A percentile compares a stretch with the other conserved stretches of the same genome.
Conservation (phyloP, 64 coral and sea anemone genomes). For the Stichodactyla mertensii region DNA sequence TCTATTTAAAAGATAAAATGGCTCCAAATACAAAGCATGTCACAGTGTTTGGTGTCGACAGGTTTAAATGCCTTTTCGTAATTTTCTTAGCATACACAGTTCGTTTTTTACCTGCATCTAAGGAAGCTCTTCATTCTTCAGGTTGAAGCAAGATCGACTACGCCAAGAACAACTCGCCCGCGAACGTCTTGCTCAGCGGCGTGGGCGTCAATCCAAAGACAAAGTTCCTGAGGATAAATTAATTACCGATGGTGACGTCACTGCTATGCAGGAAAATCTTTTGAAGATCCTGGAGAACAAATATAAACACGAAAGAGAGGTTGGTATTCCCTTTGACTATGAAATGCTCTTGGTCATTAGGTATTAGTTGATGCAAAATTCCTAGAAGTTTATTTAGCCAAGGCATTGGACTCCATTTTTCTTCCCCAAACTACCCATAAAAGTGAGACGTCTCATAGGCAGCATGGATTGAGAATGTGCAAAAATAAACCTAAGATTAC, state of each 20-base stretch:
- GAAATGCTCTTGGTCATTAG: not conserved
- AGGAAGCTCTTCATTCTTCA: not conserved
- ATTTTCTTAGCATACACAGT: too few species aligned
- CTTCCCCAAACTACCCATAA: too few species aligned
- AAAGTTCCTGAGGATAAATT: conserved; percentile 52
- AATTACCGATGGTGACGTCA: conserved; percentile 72
- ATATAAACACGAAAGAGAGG: conserved; percentile 73
- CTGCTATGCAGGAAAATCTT: conserved; percentile 61
- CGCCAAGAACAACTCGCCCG: conserved; percentile 76
- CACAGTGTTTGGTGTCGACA: too few species aligned
- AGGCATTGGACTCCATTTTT: too few species aligned
- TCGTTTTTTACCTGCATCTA: not conserved
- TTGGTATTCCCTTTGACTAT: not conserved
- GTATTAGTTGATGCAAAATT: too few species aligned
- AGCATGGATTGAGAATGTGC: too few species aligned
- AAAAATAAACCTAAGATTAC: too few species aligned
- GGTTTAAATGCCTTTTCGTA: too few species aligned
- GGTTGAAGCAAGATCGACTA: conserved; percentile 70
- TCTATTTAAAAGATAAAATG: too few species aligned
- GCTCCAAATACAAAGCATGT: too few species aligned
- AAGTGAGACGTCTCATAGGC: too few species aligned
- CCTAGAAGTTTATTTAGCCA: too few species aligned
- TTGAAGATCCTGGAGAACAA: conserved; percentile 76
- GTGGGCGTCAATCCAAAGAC: conserved; percentile 40
- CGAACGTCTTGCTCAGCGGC: conserved; percentile 78